Evolutionary conservation across 2,888 invertebrate genomes (phyloP).

Genomic region (Platerodrilus igneus): DNA sequence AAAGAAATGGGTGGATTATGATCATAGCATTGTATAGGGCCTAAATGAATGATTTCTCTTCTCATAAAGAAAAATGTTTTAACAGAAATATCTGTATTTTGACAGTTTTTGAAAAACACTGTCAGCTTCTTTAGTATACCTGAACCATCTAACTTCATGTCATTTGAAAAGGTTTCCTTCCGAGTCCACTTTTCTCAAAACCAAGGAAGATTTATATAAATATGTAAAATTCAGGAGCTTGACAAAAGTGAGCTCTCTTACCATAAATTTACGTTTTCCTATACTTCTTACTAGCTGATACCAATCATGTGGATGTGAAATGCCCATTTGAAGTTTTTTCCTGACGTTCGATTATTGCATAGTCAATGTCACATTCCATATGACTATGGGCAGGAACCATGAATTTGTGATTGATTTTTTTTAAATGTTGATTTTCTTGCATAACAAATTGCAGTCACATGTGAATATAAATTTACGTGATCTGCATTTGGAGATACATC

Average conservation of each 20-base stretch:
- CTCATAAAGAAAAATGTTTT: slow-evolving; percentile 2
- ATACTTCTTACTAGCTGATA: slow-evolving; percentile 1
- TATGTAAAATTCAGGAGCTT: slow-evolving; percentile 5
- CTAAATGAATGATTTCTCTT: slow-evolving; percentile 3
- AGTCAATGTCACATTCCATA: slow-evolving; percentile 1
- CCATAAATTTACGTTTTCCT: too few relatives aligned
- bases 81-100: too few relatives aligned
- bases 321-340: slow-evolving; percentile 3
- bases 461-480: neutral
- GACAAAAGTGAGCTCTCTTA: too few relatives aligned
- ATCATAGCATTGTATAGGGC: neutral
- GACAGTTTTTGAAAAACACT: neutral
- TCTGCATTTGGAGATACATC: neutral
- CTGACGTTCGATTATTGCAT: slow-evolving; percentile 2
- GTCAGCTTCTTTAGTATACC: slow-evolving; percentile 5
- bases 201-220: slow-evolving; percentile 3
- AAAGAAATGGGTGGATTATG: neutral
- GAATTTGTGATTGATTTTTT: neutral
- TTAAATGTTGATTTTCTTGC: neutral
- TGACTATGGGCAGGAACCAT: too few relatives aligned
- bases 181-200: slow-evolving; percentile 6
- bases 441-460: slow-evolving; percentile 2
- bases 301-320: slow-evolving; percentile 8
- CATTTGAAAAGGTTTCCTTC: slow-evolving; percentile 4
- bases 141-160: slow-evolving; percentile 1